Percentiles rank a stretch among this genome's conserved stretches.
Conservation (phyloP, 2,888 invertebrate genomes). For the Nasonovia ribisnigri region DNA sequence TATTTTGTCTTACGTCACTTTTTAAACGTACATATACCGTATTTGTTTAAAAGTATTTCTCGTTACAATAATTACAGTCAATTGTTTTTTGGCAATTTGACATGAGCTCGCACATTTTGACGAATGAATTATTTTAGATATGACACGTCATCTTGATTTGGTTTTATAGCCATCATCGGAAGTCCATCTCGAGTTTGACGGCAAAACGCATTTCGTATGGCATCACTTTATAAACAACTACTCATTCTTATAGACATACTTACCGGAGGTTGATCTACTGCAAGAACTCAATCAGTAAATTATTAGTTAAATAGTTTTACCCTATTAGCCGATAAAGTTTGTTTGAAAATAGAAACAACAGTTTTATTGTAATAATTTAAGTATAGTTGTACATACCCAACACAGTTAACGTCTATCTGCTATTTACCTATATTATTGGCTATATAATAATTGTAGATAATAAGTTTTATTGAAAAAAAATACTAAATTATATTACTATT, state of each 20-base stretch:
- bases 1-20: slow-evolving; percentile 44
- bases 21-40: not conserved
- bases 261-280: not conserved
- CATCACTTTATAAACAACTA: not conserved
- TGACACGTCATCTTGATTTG: slow-evolving; percentile 41
- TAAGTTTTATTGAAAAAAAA: too few species aligned
- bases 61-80: slow-evolving; percentile 30
- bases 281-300: not conserved
- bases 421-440: too few species aligned
- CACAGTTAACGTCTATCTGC: too few species aligned
- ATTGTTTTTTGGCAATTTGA: slow-evolving; percentile 41
- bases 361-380: too few species aligned
- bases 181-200: not conserved
- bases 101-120: not conserved
- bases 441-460: too few species aligned
- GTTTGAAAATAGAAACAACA: too few species aligned
- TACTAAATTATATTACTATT: too few species aligned
- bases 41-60: slow-evolving; percentile 33
- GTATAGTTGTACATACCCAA: too few species aligned
- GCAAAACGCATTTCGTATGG: not conserved
- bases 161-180: not conserved
- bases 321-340: not conserved
- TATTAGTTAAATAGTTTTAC: not conserved
- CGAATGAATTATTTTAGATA: slow-evolving; percentile 38
- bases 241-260: not conserved